These are phyloP conservation scores for Xanthostigma xanthostigma DNA, from an alignment of 2,888 invertebrate genomes.

Conservation along the genomic window DNA sequence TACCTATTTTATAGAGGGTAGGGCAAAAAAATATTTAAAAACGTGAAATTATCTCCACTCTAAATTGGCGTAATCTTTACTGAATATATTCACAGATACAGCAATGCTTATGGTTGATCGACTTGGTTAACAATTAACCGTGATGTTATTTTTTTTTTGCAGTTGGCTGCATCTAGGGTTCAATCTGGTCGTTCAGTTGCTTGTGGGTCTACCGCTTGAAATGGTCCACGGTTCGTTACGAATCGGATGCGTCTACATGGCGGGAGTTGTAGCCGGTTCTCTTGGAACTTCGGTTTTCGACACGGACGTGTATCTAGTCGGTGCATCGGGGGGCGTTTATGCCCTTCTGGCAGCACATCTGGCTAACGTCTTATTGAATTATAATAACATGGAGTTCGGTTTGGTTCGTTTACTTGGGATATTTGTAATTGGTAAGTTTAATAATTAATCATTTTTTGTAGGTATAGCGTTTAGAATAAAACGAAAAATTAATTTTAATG, in stretches of 20 bases:
- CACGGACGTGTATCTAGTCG: conserved; percentile 86
- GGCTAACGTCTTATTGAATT: conserved; percentile 88
- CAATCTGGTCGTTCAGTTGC: conserved; percentile 84
- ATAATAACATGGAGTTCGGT: conserved; percentile 90
- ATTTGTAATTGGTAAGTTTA: conserved; percentile 79
- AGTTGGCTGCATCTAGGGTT: conserved; percentile 88
- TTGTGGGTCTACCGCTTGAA: conserved; percentile 87
- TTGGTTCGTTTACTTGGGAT: conserved; percentile 78
- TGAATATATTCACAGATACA: not conserved
- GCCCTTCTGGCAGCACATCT: conserved; percentile 90
- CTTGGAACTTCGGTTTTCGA: conserved; percentile 84
- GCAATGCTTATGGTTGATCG: conserved; percentile 5
- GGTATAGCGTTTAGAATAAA: not conserved
- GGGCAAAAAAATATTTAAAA: too few species aligned
- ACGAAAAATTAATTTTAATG: not conserved
- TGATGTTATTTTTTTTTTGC: conserved; percentile 23
- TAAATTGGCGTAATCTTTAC: too few species aligned
- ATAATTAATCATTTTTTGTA: conserved; percentile 14
- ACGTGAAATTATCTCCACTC: too few species aligned
- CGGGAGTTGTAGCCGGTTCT: conserved; percentile 81
- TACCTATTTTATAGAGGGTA: too few species aligned
- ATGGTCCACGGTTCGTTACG: conserved; percentile 89
- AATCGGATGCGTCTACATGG: conserved; percentile 77
- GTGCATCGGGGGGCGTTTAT: conserved; percentile 95
- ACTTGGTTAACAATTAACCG: not conserved